Evolutionary conservation across 2,797 vertebrate genomes (phyloP).

Genomic region (Acrossocheilus fasciatus): DNA sequence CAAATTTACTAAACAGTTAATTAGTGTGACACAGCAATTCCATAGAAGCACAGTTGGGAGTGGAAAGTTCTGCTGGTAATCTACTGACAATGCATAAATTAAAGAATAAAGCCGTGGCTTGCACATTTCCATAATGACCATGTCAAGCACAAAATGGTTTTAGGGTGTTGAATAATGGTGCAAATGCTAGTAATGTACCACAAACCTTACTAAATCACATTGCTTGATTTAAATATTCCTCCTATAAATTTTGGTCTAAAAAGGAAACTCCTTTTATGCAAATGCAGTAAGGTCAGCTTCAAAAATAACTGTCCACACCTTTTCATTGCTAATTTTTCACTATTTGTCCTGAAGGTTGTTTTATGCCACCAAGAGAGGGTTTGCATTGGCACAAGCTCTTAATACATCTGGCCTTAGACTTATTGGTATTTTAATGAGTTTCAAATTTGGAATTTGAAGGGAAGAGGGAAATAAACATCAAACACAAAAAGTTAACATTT

Average conservation of each 20-base stretch:
- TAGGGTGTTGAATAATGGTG: neutral
- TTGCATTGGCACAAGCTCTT: neutral
- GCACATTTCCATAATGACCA: neutral
- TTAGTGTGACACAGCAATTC: neutral
- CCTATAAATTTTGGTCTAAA: neutral
- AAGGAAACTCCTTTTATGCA: neutral
- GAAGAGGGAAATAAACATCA: too few species aligned
- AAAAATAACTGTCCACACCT: neutral
- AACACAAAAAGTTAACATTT: too few species aligned
- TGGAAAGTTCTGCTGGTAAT: neutral
- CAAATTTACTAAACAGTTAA: neutral
- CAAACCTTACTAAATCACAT: neutral
- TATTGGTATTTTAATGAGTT: neutral
- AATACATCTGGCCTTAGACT: neutral
- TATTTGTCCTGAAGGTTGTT: neutral
- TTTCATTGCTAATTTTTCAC: neutral
- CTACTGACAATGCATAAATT: neutral
- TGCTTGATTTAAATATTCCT: neutral
- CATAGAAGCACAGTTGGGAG: neutral
- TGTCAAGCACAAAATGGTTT: neutral
- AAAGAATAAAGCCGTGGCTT: neutral
- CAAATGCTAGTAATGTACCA: neutral
- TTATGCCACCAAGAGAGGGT: neutral
- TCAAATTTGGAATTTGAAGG: neutral
- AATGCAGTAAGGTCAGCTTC: neutral